Percentiles rank a stretch among this genome's conserved stretches.
Conservation (phyloP, 2,113 vertebrate species). For the Sapajus apella region DNA sequence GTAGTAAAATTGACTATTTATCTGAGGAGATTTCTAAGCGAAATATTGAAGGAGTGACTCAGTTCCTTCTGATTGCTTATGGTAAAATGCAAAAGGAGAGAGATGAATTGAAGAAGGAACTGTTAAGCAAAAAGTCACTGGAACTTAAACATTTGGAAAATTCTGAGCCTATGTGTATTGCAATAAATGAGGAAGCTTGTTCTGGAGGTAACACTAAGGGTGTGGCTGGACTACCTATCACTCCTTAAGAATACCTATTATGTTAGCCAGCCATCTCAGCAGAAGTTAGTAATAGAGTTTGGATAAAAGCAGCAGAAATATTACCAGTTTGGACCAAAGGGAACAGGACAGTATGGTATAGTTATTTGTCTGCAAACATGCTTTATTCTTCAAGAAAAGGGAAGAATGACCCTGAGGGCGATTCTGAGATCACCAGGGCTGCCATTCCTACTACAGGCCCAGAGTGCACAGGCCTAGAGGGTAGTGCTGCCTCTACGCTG, state of each 20-base stretch:
- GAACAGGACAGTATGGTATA: neutral
- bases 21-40: slow-evolving; percentile 24
- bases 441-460: neutral
- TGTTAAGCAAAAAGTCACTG: neutral
- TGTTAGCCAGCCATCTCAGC: neutral
- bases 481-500: neutral
- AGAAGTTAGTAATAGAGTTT: neutral
- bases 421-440: neutral
- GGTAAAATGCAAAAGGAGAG: slow-evolving; percentile 33
- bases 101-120: slow-evolving; percentile 26
- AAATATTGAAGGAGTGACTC: neutral
- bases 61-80: neutral
- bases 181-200: neutral
- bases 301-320: neutral
- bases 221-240: neutral
- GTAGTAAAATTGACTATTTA: neutral
- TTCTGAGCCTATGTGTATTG: neutral
- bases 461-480: neutral
- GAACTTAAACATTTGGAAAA: slow-evolving; percentile 15
- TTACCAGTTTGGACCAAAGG: neutral
- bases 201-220: neutral
- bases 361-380: neutral
- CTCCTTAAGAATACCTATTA: neutral
- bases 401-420: neutral
- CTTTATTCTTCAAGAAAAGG: slow-evolving; percentile 18